Evolutionary conservation across 2,113 vertebrate genomes (phyloP).

Genomic region (Apteryx mantelli): DNA sequence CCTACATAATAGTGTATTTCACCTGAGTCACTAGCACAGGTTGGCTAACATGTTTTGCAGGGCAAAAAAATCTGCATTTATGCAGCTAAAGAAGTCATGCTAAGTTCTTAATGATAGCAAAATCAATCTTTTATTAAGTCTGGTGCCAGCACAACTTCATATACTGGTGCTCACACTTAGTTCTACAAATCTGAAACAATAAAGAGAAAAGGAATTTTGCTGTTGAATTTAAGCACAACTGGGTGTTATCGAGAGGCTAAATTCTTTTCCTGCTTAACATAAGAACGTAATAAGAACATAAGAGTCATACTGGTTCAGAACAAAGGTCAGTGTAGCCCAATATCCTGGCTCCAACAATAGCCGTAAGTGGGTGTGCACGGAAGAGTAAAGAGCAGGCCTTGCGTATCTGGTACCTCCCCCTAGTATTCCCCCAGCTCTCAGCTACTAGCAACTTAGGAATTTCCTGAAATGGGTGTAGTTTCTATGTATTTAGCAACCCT

Average conservation of each 20-base stretch:
- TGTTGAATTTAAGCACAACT: conserved; percentile 29
- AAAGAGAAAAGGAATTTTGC: conserved; percentile 40
- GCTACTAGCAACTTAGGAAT: background rate
- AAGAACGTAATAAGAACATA: conserved; percentile 71
- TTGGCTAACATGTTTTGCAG: background rate
- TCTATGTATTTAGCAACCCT: background rate
- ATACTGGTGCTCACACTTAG: background rate
- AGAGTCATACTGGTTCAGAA: conserved; percentile 64
- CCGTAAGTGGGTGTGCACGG: conserved; percentile 2
- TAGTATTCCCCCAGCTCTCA: background rate
- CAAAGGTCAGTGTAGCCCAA: conserved; percentile 65
- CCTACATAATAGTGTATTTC: background rate
- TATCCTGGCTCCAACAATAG: conserved; percentile 60
- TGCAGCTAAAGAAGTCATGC: background rate
- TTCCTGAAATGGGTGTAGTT: background rate
- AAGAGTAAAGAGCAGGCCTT: background rate
- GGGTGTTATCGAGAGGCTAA: conserved; percentile 60
- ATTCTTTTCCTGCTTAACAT: conserved; percentile 71
- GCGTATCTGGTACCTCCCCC: background rate
- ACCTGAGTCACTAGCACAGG: background rate
- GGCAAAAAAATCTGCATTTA: background rate
- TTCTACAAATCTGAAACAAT: conserved; percentile 17
- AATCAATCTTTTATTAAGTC: background rate
- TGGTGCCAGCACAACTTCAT: background rate
- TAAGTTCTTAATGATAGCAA: background rate